phyloP scores from a whole-genome alignment of 2,888 invertebrate genomes.

The Matsumyia berberina region DNA sequence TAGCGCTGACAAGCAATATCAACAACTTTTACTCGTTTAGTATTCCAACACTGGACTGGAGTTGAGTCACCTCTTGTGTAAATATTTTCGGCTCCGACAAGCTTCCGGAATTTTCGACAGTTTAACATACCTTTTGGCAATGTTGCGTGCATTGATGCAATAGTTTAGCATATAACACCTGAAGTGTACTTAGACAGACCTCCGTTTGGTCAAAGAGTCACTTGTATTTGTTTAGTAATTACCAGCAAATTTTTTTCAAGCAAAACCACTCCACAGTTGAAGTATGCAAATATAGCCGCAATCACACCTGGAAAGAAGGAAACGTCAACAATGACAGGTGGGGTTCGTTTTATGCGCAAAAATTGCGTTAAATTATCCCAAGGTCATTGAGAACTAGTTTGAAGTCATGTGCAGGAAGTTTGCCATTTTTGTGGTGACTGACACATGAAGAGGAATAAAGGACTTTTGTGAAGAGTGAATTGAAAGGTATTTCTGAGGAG shows the following conservation, averaged over 20 bases:
- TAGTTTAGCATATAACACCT: conserved; percentile 2
- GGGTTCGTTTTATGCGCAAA: conserved; percentile 15
- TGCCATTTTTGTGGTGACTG: conserved; percentile 12
- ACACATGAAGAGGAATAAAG: conserved; percentile 36
- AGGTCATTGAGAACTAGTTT: conserved; percentile 42
- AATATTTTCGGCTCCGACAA: conserved; percentile 10
- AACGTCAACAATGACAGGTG: conserved; percentile 45
- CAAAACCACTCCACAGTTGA: conserved; percentile 12
- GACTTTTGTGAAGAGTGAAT: background rate
- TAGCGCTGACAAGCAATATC: background rate
- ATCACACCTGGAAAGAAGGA: background rate
- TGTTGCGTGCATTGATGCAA: conserved; percentile 24
- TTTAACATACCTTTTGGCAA: conserved; percentile 23
- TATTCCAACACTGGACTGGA: conserved; percentile 17
- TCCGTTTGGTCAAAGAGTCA: conserved; percentile 15
- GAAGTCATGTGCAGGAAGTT: background rate
- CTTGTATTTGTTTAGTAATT: conserved; percentile 37
- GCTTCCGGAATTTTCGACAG: conserved; percentile 57
- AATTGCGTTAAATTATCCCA: conserved; percentile 41
- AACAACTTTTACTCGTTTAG: conserved; percentile 42
- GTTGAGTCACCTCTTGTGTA: conserved; percentile 24
- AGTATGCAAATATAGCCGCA: background rate
- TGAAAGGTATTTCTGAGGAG: background rate
- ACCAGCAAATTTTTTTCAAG: background rate
- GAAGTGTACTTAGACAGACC: conserved; percentile 20